A percentile compares a stretch with the other conserved stretches of the same genome.
Conservation (phyloP, 2,888 invertebrate genomes). For the Argynnis bischoffii region DNA sequence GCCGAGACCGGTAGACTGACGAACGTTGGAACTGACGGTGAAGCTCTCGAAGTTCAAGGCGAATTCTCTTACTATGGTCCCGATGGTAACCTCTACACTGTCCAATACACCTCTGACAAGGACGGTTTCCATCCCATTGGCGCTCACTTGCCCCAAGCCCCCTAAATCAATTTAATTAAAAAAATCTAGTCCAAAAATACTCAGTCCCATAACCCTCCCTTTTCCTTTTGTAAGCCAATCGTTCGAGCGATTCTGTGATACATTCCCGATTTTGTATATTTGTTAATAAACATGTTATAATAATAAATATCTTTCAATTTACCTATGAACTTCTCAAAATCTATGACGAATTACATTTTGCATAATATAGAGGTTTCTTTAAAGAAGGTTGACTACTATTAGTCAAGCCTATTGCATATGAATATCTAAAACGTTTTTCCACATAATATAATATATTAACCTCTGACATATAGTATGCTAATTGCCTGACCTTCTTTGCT, state of each 20-base stretch:
- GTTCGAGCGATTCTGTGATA: slow-evolving; percentile 76
- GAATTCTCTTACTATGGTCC: slow-evolving; percentile 63
- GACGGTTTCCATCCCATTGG: slow-evolving; percentile 78
- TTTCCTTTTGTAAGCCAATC: slow-evolving; percentile 48
- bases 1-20: slow-evolving; percentile 20
- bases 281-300: slow-evolving; percentile 47
- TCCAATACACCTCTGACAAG: slow-evolving; percentile 78
- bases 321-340: neutral
- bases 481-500: slow-evolving; percentile 37
- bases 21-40: slow-evolving; percentile 60
- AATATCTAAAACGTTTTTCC: slow-evolving; percentile 15
- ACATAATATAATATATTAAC: slow-evolving; percentile 12
- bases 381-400: neutral
- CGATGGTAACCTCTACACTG: slow-evolving; percentile 72
- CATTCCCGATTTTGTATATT: slow-evolving; percentile 54
- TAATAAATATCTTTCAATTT: slow-evolving; percentile 35
- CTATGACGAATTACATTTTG: neutral
- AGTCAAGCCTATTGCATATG: slow-evolving; percentile 6
- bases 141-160: slow-evolving; percentile 57
- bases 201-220: slow-evolving; percentile 47
- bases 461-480: slow-evolving; percentile 39
- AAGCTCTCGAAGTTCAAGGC: slow-evolving; percentile 57
- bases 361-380: slow-evolving; percentile 8
- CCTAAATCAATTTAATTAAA: slow-evolving; percentile 44
- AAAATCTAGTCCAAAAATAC: slow-evolving; percentile 69